Conservation (phyloP, 2,113 vertebrate genomes). For the Malurus elegans region DNA sequence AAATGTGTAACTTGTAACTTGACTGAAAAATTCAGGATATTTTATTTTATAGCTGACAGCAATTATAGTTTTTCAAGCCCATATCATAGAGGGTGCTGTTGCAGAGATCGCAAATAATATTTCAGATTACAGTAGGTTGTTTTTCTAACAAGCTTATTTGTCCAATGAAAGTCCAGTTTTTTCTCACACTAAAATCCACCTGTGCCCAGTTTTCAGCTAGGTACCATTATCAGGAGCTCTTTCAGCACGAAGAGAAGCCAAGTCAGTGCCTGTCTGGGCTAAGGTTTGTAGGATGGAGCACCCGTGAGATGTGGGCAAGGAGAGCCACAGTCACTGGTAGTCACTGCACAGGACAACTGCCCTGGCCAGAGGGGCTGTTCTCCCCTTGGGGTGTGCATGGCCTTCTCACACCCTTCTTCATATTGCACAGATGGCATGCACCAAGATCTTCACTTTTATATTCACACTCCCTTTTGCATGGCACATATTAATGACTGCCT, state of each 20-base stretch:
- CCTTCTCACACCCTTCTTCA: neutral
- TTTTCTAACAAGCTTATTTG: neutral
- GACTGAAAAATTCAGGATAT: neutral
- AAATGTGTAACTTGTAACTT: neutral
- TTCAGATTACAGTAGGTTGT: neutral
- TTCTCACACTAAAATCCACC: neutral
- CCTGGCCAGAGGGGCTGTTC: neutral
- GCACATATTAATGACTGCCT: neutral
- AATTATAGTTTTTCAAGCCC: neutral
- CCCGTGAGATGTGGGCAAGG: neutral
- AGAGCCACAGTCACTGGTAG: neutral
- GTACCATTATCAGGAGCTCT: neutral
- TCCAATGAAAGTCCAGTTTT: neutral
- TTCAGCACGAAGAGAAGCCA: neutral
- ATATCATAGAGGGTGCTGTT: neutral
- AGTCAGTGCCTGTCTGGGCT: neutral
- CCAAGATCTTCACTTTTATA: neutral
- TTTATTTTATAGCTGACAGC: neutral
- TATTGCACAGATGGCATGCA: neutral
- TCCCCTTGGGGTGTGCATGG: rapidly evolving
- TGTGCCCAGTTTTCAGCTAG: neutral
- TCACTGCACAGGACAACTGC: neutral
- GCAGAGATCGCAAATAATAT: neutral
- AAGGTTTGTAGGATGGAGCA: neutral
- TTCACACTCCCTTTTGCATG: neutral